Evolutionary conservation across 2,113 vertebrate genomes (phyloP), one percentile per base, ranked within the genome.

Genomic region (Gallinago media): DNA sequence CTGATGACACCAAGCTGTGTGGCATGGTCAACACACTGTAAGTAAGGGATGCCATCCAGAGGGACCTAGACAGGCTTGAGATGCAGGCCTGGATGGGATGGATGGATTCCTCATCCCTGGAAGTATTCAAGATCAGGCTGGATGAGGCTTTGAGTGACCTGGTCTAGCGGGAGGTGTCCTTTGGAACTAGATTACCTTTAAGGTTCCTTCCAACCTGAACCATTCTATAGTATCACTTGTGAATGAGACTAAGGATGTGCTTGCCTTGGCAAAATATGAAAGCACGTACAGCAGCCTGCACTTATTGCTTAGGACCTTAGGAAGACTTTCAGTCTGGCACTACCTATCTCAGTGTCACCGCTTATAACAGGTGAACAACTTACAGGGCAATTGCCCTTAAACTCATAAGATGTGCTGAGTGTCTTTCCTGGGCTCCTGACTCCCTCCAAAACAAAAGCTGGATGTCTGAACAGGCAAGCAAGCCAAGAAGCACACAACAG

Each of bases 401-500:
- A 44, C 9, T 12, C 32, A 0, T 75, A 40, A 22, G 27, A 68
- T 23, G 11, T 62, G 40, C 49, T 58, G 19, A 34, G 15, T 32
- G 16, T 56, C 29, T 34, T 36, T 11, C 16, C 44, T 6, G 0
- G 0, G 7, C 15, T 65, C 40, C 65, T 40, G 32, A 22, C 59
- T 81, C 29, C 15, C 42, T 68, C 40, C 3, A 5, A 47, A 50
- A 21, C 31, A 73, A 67, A n/a, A 6, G 13, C 44, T 61, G 42
- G 15, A 8, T 18, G 20, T 36, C 46, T 71, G 23, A 34, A 50
- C 38, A 50, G 18, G 15, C n/a, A 40, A 44, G 27, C 13, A 55
- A 20, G 19, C 21, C 44, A 49, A 38, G 21, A 15, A 62, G 27
- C 34, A 76, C 56, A 23, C 10, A 34, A 9, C 2, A 50, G 9